Percentiles rank a stretch among this genome's conserved stretches.
Conservation (phyloP, 1,140 invertebrate species). For the Drosophila leontia region DNA sequence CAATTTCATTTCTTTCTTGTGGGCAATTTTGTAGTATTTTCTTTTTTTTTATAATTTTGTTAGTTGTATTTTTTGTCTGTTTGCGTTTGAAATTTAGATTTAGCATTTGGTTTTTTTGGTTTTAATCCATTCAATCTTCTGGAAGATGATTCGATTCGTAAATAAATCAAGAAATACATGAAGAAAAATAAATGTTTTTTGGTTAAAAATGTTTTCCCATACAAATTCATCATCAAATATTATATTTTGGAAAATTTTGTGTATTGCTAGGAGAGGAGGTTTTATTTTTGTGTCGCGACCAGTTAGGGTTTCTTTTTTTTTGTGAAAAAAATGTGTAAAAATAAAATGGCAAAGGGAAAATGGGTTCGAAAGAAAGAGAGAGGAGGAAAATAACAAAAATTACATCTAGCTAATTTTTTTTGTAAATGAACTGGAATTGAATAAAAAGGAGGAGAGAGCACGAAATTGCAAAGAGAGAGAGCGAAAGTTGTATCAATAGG, state of each 20-base stretch:
- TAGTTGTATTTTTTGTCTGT: constrained; percentile 55
- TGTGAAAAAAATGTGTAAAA: constrained; percentile 47
- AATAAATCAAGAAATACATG: constrained; percentile 80
- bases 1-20: constrained; percentile 70
- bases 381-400: constrained; percentile 21
- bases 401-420: constrained; percentile 40
- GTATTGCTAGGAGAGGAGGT: constrained; percentile 36
- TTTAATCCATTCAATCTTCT: constrained; percentile 85
- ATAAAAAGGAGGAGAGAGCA: constrained; percentile 56
- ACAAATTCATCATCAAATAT: constrained; percentile 58
- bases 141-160: constrained; percentile 83
- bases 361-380: not conserved
- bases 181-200: constrained; percentile 78
- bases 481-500: constrained; percentile 64
- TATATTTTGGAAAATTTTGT: constrained; percentile 50
- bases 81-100: constrained; percentile 63
- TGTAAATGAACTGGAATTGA: constrained; percentile 54
- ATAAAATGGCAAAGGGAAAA: constrained; percentile 20
- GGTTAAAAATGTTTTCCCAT: constrained; percentile 70
- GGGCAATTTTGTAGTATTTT: constrained; percentile 69
- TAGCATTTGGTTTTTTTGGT: constrained; percentile 63
- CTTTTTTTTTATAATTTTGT: constrained; percentile 59
- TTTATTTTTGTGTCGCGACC: constrained; percentile 46
- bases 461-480: constrained; percentile 72
- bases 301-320: constrained; percentile 7